These are phyloP conservation scores for Drosophila serrata DNA, from an alignment of 1,140 invertebrate genomes.

Conservation along the genomic window DNA sequence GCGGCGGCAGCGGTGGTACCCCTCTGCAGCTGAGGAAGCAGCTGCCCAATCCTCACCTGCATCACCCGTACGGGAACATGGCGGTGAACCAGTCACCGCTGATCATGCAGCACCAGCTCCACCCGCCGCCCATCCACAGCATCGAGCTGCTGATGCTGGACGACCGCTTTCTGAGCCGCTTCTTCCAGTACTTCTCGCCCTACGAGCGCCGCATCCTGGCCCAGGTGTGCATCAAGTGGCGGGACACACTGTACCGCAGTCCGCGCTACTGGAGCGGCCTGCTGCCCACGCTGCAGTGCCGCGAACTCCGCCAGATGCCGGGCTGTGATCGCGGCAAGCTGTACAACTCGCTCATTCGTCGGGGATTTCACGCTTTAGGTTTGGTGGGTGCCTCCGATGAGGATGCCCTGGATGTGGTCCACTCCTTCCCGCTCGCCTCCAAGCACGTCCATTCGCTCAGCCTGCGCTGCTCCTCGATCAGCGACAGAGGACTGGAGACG, in stretches of 20 bases:
- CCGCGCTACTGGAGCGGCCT: conserved; percentile 94
- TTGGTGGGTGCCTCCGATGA: conserved; percentile 94
- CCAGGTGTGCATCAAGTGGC: conserved; percentile 94
- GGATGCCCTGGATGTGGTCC: conserved; percentile 94
- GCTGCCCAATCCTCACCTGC: conserved; percentile 82
- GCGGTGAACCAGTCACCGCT: conserved; percentile 69
- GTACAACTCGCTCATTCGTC: conserved; percentile 92
- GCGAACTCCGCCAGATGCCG: conserved; percentile 90
- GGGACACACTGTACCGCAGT: conserved; percentile 93
- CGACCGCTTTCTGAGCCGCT: conserved; percentile 92
- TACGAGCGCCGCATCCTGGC: conserved; percentile 92
- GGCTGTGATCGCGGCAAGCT: conserved; percentile 89
- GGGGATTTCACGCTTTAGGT: conserved; percentile 94
- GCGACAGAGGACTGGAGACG: conserved; percentile 94
- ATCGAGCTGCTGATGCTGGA: conserved; percentile 93
- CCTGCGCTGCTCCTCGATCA: conserved; percentile 94
- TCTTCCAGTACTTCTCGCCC: conserved; percentile 94
- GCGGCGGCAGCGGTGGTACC: conserved; percentile 34
- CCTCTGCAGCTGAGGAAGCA: conserved; percentile 80
- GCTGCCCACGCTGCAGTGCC: conserved; percentile 92
- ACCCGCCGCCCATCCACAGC: conserved; percentile 85
- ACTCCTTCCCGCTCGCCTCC: conserved; percentile 92
- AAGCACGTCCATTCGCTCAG: conserved; percentile 93
- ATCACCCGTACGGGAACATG: conserved; percentile 73
- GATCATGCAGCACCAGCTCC: conserved; percentile 74